Evolutionary conservation across 2,888 invertebrate species (phyloP).

Genomic region (Drosophila melanosoma): DNA sequence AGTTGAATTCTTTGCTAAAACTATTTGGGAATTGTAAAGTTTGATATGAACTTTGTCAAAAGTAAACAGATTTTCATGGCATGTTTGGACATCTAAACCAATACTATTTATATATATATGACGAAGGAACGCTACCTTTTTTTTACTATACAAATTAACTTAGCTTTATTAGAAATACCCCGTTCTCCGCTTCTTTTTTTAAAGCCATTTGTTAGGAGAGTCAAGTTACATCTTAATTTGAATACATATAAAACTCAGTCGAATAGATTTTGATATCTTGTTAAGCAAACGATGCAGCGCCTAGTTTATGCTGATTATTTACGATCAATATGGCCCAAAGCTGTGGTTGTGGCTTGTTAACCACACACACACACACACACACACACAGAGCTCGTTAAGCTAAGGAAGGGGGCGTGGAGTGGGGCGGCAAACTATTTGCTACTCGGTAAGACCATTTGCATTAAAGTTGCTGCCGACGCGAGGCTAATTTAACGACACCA

Average conservation of each 20-base stretch:
- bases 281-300: constrained; percentile 25
- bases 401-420: neutral
- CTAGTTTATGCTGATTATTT: constrained; percentile 48
- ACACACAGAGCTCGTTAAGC: constrained; percentile 28
- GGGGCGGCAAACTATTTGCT: constrained; percentile 8
- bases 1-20: neutral
- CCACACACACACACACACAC: neutral
- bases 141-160: neutral
- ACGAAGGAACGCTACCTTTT: neutral
- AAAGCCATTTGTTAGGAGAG: neutral
- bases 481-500: constrained; percentile 63
- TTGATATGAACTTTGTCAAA: neutral
- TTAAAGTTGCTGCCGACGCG: constrained; percentile 51
- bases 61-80: neutral
- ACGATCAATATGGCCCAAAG: constrained; percentile 35
- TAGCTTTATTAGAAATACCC: neutral
- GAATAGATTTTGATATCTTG: constrained; percentile 37
- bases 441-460: constrained; percentile 26
- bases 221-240: constrained; percentile 54
- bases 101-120: neutral
- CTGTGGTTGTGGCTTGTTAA: constrained; percentile 1
- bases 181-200: too few relatives aligned
- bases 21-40: neutral
- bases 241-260: constrained; percentile 42
- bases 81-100: neutral